Evolutionary conservation across 2,888 invertebrate species (phyloP).

Genomic region (Megaustenia siamemsis): DNA sequence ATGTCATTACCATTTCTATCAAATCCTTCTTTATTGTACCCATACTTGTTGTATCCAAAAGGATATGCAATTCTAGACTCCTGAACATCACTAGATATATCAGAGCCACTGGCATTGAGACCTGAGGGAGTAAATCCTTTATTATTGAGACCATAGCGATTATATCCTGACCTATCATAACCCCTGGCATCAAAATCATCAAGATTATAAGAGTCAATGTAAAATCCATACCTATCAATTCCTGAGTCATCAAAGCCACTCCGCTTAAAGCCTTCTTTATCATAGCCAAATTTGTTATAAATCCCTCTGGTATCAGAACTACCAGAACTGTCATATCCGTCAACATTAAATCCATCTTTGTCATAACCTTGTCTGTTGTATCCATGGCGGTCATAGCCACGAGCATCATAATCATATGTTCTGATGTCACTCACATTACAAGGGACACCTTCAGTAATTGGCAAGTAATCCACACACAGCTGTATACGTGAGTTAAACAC

Average conservation of each 20-base stretch:
- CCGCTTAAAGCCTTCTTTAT: constrained; percentile 71
- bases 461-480: constrained; percentile 75
- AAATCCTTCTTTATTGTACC: constrained; percentile 73
- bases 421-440: constrained; percentile 68
- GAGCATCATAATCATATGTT: constrained; percentile 60
- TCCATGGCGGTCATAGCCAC: constrained; percentile 71
- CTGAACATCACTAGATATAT: constrained; percentile 55
- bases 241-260: constrained; percentile 74
- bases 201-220: constrained; percentile 72
- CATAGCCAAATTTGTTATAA: constrained; percentile 70
- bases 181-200: constrained; percentile 76
- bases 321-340: constrained; percentile 69
- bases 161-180: constrained; percentile 74
- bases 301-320: constrained; percentile 66
- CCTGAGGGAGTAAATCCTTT: constrained; percentile 73
- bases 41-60: constrained; percentile 73
- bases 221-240: constrained; percentile 73
- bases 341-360: constrained; percentile 70
- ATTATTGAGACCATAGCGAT: constrained; percentile 76
- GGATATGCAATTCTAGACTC: constrained; percentile 62
- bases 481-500: constrained; percentile 72
- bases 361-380: constrained; percentile 71
- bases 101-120: constrained; percentile 67
- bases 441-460: constrained; percentile 66
- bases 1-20: constrained; percentile 75